Evolutionary conservation across 2,888 invertebrate genomes (phyloP).

Genomic region (Resseliella maxima): DNA sequence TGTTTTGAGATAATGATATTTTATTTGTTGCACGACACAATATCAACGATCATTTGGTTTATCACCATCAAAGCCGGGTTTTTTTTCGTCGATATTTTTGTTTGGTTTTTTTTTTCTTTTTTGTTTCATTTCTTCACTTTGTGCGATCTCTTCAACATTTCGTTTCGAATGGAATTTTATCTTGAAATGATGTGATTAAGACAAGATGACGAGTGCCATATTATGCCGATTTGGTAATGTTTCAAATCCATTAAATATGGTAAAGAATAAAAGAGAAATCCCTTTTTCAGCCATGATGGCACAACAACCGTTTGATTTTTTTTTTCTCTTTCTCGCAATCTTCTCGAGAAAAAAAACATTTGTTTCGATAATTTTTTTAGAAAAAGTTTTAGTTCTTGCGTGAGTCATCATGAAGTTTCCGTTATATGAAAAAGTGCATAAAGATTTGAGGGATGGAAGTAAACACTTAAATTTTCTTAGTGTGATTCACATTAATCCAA

Average conservation of each 20-base stretch:
- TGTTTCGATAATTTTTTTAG: not conserved
- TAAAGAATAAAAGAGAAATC: not conserved
- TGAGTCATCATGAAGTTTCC: slow-evolving; percentile 26
- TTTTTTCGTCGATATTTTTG: not conserved
- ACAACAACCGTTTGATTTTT: not conserved
- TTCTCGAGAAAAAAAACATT: too few relatives aligned
- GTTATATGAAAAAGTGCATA: not conserved
- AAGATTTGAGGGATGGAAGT: not conserved
- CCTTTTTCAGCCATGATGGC: not conserved
- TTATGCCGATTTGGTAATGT: not conserved
- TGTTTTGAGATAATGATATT: not conserved
- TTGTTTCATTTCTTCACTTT: not conserved
- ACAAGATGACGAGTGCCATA: slow-evolving; percentile 13
- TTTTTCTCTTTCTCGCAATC: too few relatives aligned
- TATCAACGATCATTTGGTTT: slow-evolving; percentile 41
- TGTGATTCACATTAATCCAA: not conserved
- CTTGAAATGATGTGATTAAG: not conserved
- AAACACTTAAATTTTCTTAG: not conserved
- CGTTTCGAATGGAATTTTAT: slow-evolving; percentile 19
- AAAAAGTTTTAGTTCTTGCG: not conserved
- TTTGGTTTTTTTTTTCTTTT: not conserved
- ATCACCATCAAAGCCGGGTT: slow-evolving; percentile 27
- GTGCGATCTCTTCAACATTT: not conserved
- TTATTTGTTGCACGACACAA: slow-evolving; percentile 13
- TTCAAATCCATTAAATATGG: not conserved